Base-by-base conservation (phyloP, 64 coral and sea anemone species). In the Montipora capricornis region DNA sequence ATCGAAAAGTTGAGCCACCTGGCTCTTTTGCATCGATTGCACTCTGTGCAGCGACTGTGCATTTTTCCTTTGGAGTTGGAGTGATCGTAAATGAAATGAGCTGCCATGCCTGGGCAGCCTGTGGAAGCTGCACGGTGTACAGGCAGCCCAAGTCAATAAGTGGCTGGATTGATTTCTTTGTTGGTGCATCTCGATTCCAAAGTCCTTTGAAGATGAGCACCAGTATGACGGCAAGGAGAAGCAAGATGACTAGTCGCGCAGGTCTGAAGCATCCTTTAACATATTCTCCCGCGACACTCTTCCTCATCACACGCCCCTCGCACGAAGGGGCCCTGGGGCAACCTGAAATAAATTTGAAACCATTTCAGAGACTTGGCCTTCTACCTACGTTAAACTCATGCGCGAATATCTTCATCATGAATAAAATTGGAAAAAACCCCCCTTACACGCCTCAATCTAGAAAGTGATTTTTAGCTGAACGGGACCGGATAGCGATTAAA, bases 111-210 rank as follows among this genome's bases (percentile, higher is more conserved):
- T 55, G 88, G 19, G 89, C 44, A 9, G 13, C 68, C 22, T 66
- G 61, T 22, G 93, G 96, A 22, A 90, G 67, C 76, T 83, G 75
- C 19, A 98, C 96, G 5, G 96, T 89, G 48, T 95, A 98, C 22
- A 98, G 60, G 62, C 96, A 98, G 14, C 96, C 96, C 66, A 95
- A 76, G 67, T 98, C 93, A 74, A 66, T 22, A 50, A 48, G 29
- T 47, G 73, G 74, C 2, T 86, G 80, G 4, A 45, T 9, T 49
- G 59, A 48, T 52, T 93, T 93, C 14, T 76, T 89, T 15, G 11
- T 51, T 11, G 29, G 80, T 52, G 78, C 52, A 1, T 55, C 7
- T 69, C 61, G 82, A 22, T 78, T 58, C 51, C 80, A 78, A 45
- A 85, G 71, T 50, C 87, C 20, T 60, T 88, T 88, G 16, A 87